These are phyloP conservation scores for Drosophila ironensis DNA, from an alignment of 1,140 invertebrate species.

Conservation along the genomic window DNA sequence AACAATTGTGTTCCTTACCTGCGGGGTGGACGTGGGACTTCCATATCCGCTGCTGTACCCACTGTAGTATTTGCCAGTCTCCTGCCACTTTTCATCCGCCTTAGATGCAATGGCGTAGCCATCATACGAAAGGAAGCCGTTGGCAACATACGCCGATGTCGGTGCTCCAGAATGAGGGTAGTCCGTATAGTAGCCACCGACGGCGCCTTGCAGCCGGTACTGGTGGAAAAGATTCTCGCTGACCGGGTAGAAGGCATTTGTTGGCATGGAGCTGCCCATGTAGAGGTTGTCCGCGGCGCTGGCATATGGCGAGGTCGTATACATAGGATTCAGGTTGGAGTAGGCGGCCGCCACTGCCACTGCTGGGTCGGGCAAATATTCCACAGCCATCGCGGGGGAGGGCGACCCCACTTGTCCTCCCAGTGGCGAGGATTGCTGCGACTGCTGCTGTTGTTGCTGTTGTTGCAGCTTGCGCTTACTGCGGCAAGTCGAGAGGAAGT, in stretches of 20 bases:
- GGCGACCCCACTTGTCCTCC: slow-evolving; percentile 82
- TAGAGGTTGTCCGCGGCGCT: slow-evolving; percentile 87
- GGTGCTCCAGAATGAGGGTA: slow-evolving; percentile 85
- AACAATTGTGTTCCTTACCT: slow-evolving; percentile 36
- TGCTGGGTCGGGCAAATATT: slow-evolving; percentile 86
- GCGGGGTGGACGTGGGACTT: slow-evolving; percentile 79
- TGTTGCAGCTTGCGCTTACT: slow-evolving; percentile 91
- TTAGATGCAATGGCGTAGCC: slow-evolving; percentile 80
- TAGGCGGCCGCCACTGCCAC: slow-evolving; percentile 89
- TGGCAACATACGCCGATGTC: slow-evolving; percentile 86
- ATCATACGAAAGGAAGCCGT: slow-evolving; percentile 87
- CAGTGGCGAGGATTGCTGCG: slow-evolving; percentile 72
- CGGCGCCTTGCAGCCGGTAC: slow-evolving; percentile 87
- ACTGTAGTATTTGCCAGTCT: slow-evolving; percentile 80
- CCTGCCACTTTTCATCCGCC: slow-evolving; percentile 81
- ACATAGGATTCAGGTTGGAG: slow-evolving; percentile 91
- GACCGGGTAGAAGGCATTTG: slow-evolving; percentile 88
- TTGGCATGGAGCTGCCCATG: slow-evolving; percentile 85
- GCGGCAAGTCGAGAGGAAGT: slow-evolving; percentile 95
- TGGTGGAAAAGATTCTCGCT: slow-evolving; percentile 94
- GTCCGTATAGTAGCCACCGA: slow-evolving; percentile 88
- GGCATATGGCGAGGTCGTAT: slow-evolving; percentile 84
- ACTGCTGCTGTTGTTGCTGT: slow-evolving; percentile 84
- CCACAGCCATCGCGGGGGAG: slow-evolving; percentile 84
- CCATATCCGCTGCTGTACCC: slow-evolving; percentile 78